Evolutionary conservation across 2,888 invertebrate genomes (phyloP).

Genomic region (Drosophila parthenogenetica): DNA sequence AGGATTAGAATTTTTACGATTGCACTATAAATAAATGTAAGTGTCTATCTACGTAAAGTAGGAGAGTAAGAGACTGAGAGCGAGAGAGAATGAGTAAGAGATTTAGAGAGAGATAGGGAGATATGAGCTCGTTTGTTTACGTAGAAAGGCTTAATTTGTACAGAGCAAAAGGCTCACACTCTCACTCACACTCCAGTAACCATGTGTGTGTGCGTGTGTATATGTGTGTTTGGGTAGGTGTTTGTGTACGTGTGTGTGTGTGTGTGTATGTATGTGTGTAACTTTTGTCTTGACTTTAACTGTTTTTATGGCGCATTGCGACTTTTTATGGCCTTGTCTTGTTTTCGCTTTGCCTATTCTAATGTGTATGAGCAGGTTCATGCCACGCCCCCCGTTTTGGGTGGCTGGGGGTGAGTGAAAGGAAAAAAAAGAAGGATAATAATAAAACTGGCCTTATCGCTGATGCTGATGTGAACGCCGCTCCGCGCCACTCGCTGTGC

Average conservation of each 20-base stretch:
- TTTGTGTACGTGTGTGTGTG: no score
- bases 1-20: conserved; percentile 20
- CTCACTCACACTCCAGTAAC: conserved; percentile 18
- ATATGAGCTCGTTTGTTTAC: conserved; percentile 77
- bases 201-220: conserved; percentile 22
- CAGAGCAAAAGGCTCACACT: conserved; percentile 46
- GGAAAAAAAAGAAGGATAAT: conserved; percentile 73
- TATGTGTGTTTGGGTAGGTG: conserved; percentile 26
- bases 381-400: conserved; percentile 39
- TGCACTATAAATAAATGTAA: conserved; percentile 51
- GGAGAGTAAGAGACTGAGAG: conserved; percentile 27
- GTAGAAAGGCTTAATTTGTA: conserved; percentile 81
- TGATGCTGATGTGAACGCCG: conserved; percentile 71
- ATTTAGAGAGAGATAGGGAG: conserved; percentile 35
- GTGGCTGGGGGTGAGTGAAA: conserved; percentile 19
- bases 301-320: conserved; percentile 81
- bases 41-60: conserved; percentile 40
- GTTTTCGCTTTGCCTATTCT: conserved; percentile 73
- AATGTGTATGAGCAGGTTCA: conserved; percentile 61
- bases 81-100: conserved; percentile 1
- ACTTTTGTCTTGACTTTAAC: conserved; percentile 81
- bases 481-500: conserved; percentile 59
- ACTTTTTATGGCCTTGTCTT: conserved; percentile 81
- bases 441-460: conserved; percentile 77
- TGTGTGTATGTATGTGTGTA: conserved; percentile 36